These are phyloP conservation scores for Pachycephala philippinensis DNA, from an alignment of 2,113 vertebrate genomes.

Conservation along the genomic window DNA sequence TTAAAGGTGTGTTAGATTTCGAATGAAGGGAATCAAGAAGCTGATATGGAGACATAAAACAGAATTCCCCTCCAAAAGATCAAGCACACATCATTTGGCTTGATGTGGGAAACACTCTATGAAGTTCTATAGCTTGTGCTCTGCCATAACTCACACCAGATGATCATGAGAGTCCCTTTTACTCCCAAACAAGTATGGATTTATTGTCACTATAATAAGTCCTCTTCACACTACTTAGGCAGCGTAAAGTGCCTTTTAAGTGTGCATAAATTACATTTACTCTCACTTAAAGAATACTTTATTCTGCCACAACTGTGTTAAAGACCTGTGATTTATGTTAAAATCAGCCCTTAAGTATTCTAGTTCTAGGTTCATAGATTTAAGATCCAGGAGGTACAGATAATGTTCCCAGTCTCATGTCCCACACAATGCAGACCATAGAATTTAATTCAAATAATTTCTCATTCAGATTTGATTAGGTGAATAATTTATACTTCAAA, in stretches of 20 bases:
- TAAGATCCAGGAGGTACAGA: background rate
- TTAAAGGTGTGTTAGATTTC: background rate
- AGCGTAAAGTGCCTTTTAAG: background rate
- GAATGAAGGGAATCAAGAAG: background rate
- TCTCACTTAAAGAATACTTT: background rate
- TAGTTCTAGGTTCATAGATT: background rate
- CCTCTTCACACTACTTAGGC: background rate
- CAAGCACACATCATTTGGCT: background rate
- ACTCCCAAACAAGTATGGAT: conserved; percentile 4
- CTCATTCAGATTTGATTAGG: background rate
- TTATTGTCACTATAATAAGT: conserved; percentile 6
- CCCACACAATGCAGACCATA: background rate
- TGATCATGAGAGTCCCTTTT: background rate
- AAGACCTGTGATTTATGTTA: background rate
- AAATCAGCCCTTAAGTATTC: background rate
- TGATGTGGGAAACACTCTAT: background rate
- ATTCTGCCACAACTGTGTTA: background rate
- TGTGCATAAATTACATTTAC: conserved; percentile 30
- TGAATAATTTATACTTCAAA: background rate
- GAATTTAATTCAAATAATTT: background rate
- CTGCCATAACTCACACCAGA: background rate
- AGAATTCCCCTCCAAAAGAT: background rate
- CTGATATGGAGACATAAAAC: background rate
- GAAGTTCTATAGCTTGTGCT: background rate
- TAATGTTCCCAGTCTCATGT: background rate